Evolutionary conservation across 2,797 vertebrate genomes (phyloP).

Genomic region (Clarias fuscus): DNA sequence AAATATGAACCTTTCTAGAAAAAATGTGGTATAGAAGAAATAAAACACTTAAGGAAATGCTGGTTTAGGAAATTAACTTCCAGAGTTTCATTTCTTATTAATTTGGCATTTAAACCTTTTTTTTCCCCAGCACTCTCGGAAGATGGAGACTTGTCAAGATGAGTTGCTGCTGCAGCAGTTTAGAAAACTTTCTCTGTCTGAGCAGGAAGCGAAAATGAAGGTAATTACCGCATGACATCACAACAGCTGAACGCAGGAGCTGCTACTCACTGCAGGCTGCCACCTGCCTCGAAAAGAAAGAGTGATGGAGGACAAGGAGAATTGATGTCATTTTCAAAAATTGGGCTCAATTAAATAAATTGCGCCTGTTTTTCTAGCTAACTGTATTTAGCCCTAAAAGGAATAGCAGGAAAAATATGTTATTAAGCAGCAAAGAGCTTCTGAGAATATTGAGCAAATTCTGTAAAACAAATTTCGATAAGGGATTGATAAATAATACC

Average conservation of each 20-base stretch:
- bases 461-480: neutral
- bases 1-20: too few relatives aligned
- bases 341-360: conserved; percentile 8
- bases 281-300: conserved; percentile 8
- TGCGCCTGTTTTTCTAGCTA: conserved; percentile 1
- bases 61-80: neutral
- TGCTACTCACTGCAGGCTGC: too few relatives aligned
- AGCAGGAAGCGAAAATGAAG: conserved; percentile 56
- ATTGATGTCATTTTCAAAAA: neutral
- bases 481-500: neutral
- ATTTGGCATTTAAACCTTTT: neutral
- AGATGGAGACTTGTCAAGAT: conserved; percentile 50
- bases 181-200: conserved; percentile 54
- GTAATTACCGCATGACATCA: conserved; percentile 46
- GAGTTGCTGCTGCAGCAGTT: conserved; percentile 48
- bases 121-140: neutral
- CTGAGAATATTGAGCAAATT: neutral
- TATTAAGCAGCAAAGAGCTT: neutral
- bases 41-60: neutral
- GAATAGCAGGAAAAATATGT: neutral
- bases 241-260: neutral
- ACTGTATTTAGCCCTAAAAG: neutral
- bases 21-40: neutral
- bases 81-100: neutral
- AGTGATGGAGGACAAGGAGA: neutral